These are phyloP conservation scores for Enoplosus armatus DNA, from an alignment of 2,797 vertebrate genomes.

Conservation along the genomic window DNA sequence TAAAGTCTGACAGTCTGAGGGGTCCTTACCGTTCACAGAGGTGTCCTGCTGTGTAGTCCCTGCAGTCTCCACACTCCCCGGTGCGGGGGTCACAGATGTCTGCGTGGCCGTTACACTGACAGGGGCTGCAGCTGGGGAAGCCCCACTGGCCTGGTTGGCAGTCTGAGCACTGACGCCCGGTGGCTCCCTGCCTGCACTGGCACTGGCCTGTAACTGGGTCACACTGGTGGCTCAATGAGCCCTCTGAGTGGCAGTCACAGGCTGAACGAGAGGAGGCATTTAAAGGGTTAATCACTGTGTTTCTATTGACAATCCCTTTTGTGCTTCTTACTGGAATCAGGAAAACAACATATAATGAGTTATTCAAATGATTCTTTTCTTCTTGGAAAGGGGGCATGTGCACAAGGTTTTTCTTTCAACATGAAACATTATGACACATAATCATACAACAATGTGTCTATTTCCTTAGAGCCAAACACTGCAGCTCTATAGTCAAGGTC, in stretches of 20 bases:
- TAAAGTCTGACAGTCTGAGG: neutral
- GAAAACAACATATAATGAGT: neutral
- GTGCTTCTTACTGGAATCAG: neutral
- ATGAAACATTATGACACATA: neutral
- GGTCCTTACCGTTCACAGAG: conserved; percentile 86
- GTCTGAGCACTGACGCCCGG: conserved; percentile 86
- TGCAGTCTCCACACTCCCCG: conserved; percentile 82
- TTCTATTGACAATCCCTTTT: neutral
- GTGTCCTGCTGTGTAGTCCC: conserved; percentile 82
- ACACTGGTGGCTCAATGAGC: conserved; percentile 85
- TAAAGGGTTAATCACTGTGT: neutral
- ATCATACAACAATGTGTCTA: neutral
- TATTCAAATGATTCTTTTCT: neutral
- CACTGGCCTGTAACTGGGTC: conserved; percentile 88
- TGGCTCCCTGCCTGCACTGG: conserved; percentile 79
- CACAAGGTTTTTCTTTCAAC: neutral
- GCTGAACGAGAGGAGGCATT: conserved; percentile 70
- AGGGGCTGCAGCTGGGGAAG: conserved; percentile 88
- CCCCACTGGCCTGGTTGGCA: conserved; percentile 87
- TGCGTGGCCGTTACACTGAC: conserved; percentile 88
- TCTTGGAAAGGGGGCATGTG: neutral
- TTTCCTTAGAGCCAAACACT: neutral
- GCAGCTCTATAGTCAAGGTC: neutral
- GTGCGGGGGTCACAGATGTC: conserved; percentile 84
- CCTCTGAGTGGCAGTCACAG: conserved; percentile 88